Base-by-base conservation (phyloP, 23 tunicate species). In the Clavelina lepadiformis region DNA sequence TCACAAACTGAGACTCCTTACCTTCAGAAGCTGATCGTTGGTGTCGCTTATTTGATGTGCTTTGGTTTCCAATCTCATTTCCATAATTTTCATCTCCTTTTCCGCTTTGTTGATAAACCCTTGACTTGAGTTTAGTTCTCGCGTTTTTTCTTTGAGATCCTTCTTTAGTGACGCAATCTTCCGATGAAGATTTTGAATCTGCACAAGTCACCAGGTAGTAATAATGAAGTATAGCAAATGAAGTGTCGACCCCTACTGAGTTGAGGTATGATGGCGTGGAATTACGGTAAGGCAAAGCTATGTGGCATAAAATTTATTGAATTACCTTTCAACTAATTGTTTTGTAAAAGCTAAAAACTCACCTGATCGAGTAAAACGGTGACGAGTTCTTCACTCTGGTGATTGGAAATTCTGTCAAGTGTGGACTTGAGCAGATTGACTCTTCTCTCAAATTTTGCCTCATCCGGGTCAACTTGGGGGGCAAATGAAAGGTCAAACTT, bases 21-120 rank as follows among this genome's bases (percentile, higher is more conserved):
- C 95, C 76, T 87, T 73, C 1, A 87, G 50, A 15, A 87, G 73
- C 11, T 79, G 86, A 18, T 73, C 72, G 56, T 87, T 87, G 2
- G 79, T 79, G 73, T 79, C 73, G 35, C 96, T 87, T 25, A 87
- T 87, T 53, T 87, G 81, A 6, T 79, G 86, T 3, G 96, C 96
- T 68, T 87, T 87, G 2, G 82, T 66, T 51, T 87, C 96, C 61
- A 87, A 37, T 33, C 82, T 61, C 96, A 87, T 79, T 54, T 87
- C 96, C 86, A 87, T 79, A 4, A 50, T 31, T 68, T 87, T 87
- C 46, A 87, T 87, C 61, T 79, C 96, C 45, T 79, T 87, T 38
- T 87, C 81, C 4, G 87, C 87, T 59, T 79, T 67, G 5, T 74
- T 64, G 20, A 87, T 87, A 53, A 79, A 87, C 8, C 77, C 73